Conservation (phyloP, 1,140 invertebrate species). For the Conus betulinus region DNA sequence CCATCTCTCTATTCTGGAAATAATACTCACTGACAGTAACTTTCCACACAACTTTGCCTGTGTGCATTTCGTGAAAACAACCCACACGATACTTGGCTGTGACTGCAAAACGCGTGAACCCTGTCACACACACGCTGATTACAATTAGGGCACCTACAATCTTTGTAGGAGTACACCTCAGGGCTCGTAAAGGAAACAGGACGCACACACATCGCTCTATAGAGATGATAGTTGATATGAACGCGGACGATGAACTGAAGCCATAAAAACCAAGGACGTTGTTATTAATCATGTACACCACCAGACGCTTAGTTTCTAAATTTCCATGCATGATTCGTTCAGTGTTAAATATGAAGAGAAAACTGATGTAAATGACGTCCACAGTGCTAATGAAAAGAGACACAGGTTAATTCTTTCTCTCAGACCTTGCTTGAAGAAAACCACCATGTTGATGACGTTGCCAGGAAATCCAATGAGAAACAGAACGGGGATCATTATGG, state of each 20-base stretch:
- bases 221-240: background rate
- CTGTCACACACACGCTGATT: background rate
- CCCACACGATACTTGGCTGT: background rate
- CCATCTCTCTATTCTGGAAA: background rate
- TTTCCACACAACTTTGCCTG: background rate
- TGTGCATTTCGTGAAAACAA: background rate
- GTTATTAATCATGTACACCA: background rate
- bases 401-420: too few relatives aligned
- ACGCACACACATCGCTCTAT: conserved; percentile 13
- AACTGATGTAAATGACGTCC: too few relatives aligned
- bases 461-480: too few relatives aligned
- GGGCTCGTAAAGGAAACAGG: background rate
- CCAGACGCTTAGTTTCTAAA: too few relatives aligned
- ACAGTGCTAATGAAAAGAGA: too few relatives aligned
- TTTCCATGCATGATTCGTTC: too few relatives aligned
- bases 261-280: background rate
- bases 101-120: background rate
- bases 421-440: too few relatives aligned
- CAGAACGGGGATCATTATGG: too few relatives aligned
- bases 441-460: too few relatives aligned
- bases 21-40: background rate
- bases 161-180: background rate
- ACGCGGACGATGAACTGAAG: background rate
- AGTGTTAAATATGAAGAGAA: too few relatives aligned
- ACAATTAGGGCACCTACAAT: background rate